Conservation (phyloP, 2,797 vertebrate genomes). For the Calcarius lapponicus region DNA sequence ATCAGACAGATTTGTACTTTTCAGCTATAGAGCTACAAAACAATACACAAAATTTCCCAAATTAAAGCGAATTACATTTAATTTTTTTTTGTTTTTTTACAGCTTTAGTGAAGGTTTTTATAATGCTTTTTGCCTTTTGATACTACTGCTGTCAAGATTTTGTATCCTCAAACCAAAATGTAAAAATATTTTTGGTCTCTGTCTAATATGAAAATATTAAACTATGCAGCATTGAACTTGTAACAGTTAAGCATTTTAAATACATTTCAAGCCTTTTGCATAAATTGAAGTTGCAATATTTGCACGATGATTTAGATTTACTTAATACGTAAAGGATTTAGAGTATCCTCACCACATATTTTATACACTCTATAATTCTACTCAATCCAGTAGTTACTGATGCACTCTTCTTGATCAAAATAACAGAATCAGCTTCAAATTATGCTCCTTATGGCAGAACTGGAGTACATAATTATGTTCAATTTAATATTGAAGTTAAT, state of each 20-base stretch:
- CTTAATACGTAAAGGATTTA: not conserved
- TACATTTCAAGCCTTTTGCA: not conserved
- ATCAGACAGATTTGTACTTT: slow-evolving; percentile 16
- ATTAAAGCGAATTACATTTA: not conserved
- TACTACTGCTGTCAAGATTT: not conserved
- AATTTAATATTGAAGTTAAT: not conserved
- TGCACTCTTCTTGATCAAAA: not conserved
- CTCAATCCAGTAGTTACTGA: not conserved
- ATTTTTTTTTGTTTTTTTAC: not conserved
- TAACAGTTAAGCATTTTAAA: not conserved
- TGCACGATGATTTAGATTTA: not conserved
- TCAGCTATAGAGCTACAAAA: not conserved
- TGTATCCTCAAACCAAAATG: not conserved
- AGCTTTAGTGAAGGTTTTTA: not conserved
- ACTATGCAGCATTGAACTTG: not conserved
- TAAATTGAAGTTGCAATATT: not conserved
- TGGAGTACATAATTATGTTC: not conserved
- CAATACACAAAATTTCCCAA: not conserved
- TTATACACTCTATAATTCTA: not conserved
- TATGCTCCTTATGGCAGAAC: not conserved
- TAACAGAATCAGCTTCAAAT: not conserved
- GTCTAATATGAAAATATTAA: not conserved
- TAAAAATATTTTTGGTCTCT: not conserved
- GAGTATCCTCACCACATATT: not conserved
- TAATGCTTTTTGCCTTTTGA: not conserved